Percentiles rank a stretch among this genome's conserved stretches.
phyloP scores from a whole-genome alignment of 2,113 vertebrate species.

The Thalassarche chlororhynchos region DNA sequence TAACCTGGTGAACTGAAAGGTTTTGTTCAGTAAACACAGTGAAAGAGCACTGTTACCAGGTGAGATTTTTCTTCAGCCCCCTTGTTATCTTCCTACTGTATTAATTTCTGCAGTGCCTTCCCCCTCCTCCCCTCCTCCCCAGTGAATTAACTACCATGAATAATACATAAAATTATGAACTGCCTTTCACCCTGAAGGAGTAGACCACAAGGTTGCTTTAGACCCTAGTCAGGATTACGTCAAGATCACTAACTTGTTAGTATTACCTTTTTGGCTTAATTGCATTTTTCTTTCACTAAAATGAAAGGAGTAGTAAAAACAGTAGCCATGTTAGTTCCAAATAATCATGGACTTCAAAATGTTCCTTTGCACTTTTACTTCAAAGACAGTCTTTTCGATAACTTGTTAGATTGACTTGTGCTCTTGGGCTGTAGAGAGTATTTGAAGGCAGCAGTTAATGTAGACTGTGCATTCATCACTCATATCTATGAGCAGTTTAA shows the following conservation, averaged over 20 bases:
- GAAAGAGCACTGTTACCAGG: not conserved
- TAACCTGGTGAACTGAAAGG: not conserved
- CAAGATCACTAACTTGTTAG: not conserved
- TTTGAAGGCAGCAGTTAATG: not conserved
- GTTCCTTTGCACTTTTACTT: not conserved
- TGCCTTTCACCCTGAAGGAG: not conserved
- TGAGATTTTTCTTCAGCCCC: not conserved
- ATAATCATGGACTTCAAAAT: not conserved
- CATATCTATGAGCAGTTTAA: not conserved
- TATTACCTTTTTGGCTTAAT: not conserved
- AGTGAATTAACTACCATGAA: not conserved
- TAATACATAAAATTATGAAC: constrained; percentile 1
- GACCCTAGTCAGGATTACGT: not conserved
- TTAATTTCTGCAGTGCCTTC: not conserved
- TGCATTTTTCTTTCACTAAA: not conserved
- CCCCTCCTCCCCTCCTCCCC: not conserved
- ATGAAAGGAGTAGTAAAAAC: not conserved
- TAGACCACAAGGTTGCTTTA: not conserved
- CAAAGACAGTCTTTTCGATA: not conserved
- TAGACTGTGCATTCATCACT: not conserved
- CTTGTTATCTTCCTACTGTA: not conserved
- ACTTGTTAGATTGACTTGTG: not conserved
- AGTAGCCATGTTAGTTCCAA: not conserved
- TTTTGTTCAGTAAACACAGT: not conserved
- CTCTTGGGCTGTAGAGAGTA: not conserved